A percentile compares a stretch with the other conserved stretches of the same genome.
Conservation (phyloP, 30 jellyfish, hydroid and myxozoan species). For the Nemopilema nomurai region DNA sequence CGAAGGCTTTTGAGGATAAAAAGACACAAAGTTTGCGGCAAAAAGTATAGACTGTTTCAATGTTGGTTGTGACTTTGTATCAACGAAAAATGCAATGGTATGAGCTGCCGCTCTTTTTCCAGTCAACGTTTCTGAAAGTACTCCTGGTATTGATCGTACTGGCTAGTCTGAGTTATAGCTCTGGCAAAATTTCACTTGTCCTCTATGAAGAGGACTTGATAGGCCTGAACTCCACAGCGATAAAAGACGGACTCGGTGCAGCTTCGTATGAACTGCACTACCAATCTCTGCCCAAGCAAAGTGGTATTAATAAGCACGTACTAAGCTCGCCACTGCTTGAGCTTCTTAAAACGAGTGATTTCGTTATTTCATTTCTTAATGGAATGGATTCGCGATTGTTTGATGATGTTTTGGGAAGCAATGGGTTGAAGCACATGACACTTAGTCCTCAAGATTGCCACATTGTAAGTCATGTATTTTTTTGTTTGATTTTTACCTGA, state of each 20-base stretch:
- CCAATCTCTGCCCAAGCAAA: neutral
- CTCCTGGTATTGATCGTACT: neutral
- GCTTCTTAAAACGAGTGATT: neutral
- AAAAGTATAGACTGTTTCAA: no score
- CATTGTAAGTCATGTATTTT: slow-evolving; percentile 26
- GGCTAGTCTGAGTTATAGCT: neutral
- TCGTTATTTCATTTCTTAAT: slow-evolving; percentile 42
- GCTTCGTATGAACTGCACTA: neutral
- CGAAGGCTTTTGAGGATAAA: neutral
- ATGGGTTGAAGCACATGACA: slow-evolving; percentile 13
- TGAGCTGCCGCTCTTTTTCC: neutral
- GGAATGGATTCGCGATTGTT: slow-evolving; percentile 31
- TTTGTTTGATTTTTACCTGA: neutral
- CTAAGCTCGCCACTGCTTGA: slow-evolving; percentile 4
- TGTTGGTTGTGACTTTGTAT: no score
- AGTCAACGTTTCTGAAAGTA: neutral
- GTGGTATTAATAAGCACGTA: neutral
- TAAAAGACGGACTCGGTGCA: neutral
- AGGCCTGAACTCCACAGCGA: neutral
- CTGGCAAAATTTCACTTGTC: neutral
- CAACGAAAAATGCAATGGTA: neutral
- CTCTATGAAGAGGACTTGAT: slow-evolving; percentile 2
- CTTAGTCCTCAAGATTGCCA: slow-evolving; percentile 51
- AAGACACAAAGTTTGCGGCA: no score
- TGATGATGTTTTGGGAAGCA: slow-evolving; percentile 6